Base-by-base conservation (phyloP, 2,888 invertebrate genomes). In the Itoplectis maculator region DNA sequence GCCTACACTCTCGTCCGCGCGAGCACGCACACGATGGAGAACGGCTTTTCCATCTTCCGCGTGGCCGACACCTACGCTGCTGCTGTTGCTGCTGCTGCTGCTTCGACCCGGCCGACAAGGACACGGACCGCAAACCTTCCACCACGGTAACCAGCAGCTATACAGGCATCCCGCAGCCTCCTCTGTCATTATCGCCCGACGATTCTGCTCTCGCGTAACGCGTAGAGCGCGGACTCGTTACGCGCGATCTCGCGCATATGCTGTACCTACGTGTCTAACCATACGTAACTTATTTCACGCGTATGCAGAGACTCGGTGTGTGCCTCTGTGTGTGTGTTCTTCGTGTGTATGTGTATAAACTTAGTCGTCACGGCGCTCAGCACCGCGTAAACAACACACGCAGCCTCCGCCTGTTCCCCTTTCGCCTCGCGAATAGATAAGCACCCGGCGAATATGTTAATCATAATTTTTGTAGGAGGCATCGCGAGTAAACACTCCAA, bases 21-120 rank as follows among this genome's bases (percentile, higher is more conserved):
- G 59, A 68, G 79, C 61, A 77, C 79, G 85, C 81, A 65, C 40
- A 77, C 49, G 78, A 74, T 75, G 86, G 88, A 87, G 88, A 89
- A 88, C 88, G 87, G 88, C 90, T 90, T 91, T 91, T 91, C 89
- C 89, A 91, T 91, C 92, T 91, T 92, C 91, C 92, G 92, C 89
- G 90, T 91, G 89, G 87, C 88, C 85, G 87, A 89, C 91, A 89
- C 92, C 92, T 89, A 92, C 92, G 89, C 86, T 86, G 29, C 5
- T 29, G 29, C 29, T 61, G 89, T 86, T 86, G 84, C 77, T 37
- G 56, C 66, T 61, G 88, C 86, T 86, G 85, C 73, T 23, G 56
- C 65, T 66, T 47, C 69, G 72, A 77, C 73, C 80, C 69, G 73
- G 73, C 80, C 73, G 83, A 59, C 83, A 83, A 83, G 83, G 83